A percentile compares a stretch with the other conserved stretches of the same genome.
These are phyloP conservation scores for Stenodera caucasica DNA, from an alignment of 2,888 invertebrate genomes.

Conservation along the genomic window DNA sequence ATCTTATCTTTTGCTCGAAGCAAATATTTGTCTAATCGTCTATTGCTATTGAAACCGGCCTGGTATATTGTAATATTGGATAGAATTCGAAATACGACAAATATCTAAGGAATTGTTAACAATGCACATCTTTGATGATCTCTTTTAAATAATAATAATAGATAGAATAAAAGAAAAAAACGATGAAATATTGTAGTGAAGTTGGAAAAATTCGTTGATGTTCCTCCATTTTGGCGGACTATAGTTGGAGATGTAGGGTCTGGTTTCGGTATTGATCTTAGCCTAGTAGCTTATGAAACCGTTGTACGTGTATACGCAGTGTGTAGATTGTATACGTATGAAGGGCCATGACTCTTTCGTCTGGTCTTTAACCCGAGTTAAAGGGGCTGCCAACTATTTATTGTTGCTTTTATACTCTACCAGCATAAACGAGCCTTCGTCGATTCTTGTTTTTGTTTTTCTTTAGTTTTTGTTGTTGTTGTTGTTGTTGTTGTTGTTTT, in stretches of 20 bases:
- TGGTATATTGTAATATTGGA: no score
- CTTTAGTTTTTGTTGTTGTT: background rate
- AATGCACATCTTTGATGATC: background rate
- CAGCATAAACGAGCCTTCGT: background rate
- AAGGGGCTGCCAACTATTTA: slow-evolving; percentile 11
- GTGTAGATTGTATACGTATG: background rate
- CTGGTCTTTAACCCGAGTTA: slow-evolving; percentile 27
- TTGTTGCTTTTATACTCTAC: background rate
- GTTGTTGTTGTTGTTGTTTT: background rate
- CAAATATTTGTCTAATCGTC: background rate
- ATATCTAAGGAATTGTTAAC: background rate
- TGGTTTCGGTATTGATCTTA: slow-evolving; percentile 4
- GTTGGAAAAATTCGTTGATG: background rate
- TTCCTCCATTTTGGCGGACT: background rate
- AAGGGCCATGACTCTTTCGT: slow-evolving; percentile 26
- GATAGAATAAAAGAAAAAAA: no score
- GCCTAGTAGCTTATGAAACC: slow-evolving; percentile 3
- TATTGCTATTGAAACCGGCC: no score
- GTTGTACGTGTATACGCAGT: background rate
- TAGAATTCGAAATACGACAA: background rate
- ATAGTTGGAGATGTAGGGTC: background rate
- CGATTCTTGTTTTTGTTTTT: background rate
- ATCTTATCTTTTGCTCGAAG: background rate
- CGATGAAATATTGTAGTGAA: background rate
- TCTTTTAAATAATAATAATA: no score